Conservation (phyloP, 2,797 vertebrate genomes). For the Pangasius djambal region DNA sequence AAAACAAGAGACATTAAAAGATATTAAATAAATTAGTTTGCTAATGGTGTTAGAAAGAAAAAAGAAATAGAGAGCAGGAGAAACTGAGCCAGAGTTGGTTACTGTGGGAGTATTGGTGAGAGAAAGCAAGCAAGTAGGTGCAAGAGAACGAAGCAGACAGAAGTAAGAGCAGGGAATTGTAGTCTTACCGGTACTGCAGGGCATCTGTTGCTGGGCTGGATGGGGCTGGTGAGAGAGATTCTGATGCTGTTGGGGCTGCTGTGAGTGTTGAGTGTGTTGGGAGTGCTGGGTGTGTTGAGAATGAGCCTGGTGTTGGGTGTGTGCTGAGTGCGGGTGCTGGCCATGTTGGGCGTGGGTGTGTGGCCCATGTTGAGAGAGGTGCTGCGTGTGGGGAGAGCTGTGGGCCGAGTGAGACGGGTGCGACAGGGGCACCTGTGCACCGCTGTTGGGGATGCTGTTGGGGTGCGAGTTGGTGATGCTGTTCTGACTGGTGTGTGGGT, state of each 20-base stretch:
- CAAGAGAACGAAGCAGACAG: background rate
- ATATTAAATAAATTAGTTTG: background rate
- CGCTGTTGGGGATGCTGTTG: constrained; percentile 82
- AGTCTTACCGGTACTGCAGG: constrained; percentile 87
- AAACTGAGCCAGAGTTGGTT: background rate
- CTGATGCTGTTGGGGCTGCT: constrained; percentile 83
- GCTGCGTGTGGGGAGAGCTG: constrained; percentile 65
- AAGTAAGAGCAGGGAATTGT: background rate
- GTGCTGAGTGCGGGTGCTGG: constrained; percentile 66
- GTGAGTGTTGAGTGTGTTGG: constrained; percentile 72
- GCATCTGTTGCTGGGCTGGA: constrained; percentile 85
- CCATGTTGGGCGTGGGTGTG: constrained; percentile 51
- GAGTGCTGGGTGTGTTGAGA: constrained; percentile 77
- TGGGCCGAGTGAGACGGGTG: constrained; percentile 77
- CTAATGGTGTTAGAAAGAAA: background rate
- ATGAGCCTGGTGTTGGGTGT: constrained; percentile 64
- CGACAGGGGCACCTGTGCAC: constrained; percentile 84
- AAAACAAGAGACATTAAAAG: constrained; percentile 49
- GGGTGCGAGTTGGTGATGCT: constrained; percentile 84
- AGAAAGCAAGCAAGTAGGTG: background rate
- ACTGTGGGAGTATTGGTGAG: background rate
- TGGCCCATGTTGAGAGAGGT: constrained; percentile 64
- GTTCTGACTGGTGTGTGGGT: constrained; percentile 81
- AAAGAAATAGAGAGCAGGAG: background rate
- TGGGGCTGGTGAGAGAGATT: constrained; percentile 83